A percentile compares a stretch with the other conserved stretches of the same genome.
phyloP scores from a whole-genome alignment of 2,797 vertebrate genomes.

The Acanthurus tractus region DNA sequence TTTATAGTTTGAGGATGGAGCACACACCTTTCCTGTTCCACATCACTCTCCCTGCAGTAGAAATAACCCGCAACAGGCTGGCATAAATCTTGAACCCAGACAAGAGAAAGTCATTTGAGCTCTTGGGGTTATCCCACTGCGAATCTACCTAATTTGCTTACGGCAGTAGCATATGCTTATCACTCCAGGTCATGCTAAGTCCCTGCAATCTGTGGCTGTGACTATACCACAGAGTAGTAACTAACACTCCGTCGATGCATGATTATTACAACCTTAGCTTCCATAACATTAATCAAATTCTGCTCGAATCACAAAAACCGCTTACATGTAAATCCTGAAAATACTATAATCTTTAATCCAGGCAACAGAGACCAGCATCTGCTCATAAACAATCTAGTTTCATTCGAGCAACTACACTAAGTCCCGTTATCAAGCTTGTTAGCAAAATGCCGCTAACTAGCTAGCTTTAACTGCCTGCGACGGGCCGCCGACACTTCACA shows the following conservation, averaged over 20 bases:
- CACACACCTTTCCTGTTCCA: slow-evolving; percentile 47
- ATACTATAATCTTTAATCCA: slow-evolving; percentile 60
- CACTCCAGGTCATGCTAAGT: slow-evolving; percentile 67
- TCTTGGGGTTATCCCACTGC: slow-evolving; percentile 46
- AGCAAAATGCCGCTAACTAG: slow-evolving; percentile 80
- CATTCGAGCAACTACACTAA: slow-evolving; percentile 48
- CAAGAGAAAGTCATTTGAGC: slow-evolving; percentile 47
- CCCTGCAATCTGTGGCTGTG: slow-evolving; percentile 72
- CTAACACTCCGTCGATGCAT: slow-evolving; percentile 39
- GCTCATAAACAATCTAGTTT: slow-evolving; percentile 40
- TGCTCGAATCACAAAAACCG: slow-evolving; percentile 44
- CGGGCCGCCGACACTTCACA: slow-evolving; percentile 76
- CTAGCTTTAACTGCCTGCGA: slow-evolving; percentile 70
- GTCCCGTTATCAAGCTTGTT: slow-evolving; percentile 79
- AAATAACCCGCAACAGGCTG: slow-evolving; percentile 41
- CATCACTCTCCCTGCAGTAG: background rate
- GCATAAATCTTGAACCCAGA: slow-evolving; percentile 20
- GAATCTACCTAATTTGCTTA: slow-evolving; percentile 72
- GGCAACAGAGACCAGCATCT: slow-evolving; percentile 31
- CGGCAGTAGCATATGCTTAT: slow-evolving; percentile 66
- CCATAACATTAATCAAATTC: slow-evolving; percentile 50
- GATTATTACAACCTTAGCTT: slow-evolving; percentile 45
- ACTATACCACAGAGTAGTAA: slow-evolving; percentile 43
- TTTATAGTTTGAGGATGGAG: slow-evolving; percentile 31
- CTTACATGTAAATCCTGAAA: slow-evolving; percentile 42